Base-by-base conservation (phyloP, 1,140 invertebrate genomes). In the Pristionchus pacificus region DNA sequence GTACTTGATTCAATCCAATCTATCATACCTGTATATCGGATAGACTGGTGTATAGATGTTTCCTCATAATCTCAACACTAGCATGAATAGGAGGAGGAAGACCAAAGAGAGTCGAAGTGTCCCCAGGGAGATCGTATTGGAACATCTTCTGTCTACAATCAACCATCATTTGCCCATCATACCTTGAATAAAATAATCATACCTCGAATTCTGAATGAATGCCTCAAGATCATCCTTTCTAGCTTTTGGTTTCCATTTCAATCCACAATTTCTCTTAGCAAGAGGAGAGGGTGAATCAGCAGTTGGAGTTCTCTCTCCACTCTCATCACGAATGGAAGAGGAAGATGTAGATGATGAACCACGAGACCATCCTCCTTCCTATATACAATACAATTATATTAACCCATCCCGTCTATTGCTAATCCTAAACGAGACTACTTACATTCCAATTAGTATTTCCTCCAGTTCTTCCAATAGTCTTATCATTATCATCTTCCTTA, bases 201-300 rank as follows among this genome's bases (percentile, higher is more conserved):
- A 71, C 2, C 79, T 65, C 24, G 70, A 76, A 27, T 70, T 33
- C 64, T 83, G 74, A 59, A 83, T 63, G 64, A 83, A 83, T 25
- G 67, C 55, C 25, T 80, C 79, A 19, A 83, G 59, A 27, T 84
- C 77, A n/a, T 68, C 61, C 58, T 73, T 68, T 13, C 73, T 71
- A 32, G 79, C 72, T 66, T 83, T 83, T 29, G 79, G 67, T 19
- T 60, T 79, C 80, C 80, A 82, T 3, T 81, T 81, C 1, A 82
- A 68, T 1, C 49, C 59, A 67, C 66, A 38, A 33, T 70, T 66
- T 24, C 33, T 59, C 13, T 60, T 25, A 25, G 59, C 10, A 19
- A 68, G 61, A 58, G 71, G 38, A 49, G 61, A 49, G 49, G 72
- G 68, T 14, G 77, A 74, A 13, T 74, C 78, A 29, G 81, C 79